Percentiles rank a stretch among this genome's conserved stretches.
Conservation (phyloP, 2,888 invertebrate genomes). For the Mystacides longicornis region DNA sequence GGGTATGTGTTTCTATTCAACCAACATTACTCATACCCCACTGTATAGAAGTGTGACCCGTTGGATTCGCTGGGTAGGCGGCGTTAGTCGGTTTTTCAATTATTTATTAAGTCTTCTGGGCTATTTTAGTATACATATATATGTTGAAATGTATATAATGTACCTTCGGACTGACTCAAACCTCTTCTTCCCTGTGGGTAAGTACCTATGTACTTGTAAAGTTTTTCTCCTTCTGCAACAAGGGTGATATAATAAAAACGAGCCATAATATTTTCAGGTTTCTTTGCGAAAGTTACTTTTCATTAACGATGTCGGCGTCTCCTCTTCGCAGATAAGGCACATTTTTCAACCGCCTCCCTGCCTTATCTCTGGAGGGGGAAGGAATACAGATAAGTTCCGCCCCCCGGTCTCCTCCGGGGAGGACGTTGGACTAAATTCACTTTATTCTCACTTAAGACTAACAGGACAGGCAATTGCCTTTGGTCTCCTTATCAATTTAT, state of each 20-base stretch:
- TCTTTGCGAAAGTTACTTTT: conserved; percentile 7
- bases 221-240: not conserved
- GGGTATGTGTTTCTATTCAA: too few species aligned
- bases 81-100: too few species aligned
- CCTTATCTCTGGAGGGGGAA: not conserved
- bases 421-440: not conserved
- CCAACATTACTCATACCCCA: too few species aligned
- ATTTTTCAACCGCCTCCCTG: conserved; percentile 5
- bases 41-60: too few species aligned
- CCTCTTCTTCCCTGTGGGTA: too few species aligned
- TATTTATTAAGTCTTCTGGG: not conserved
- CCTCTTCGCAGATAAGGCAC: conserved; percentile 7
- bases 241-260: conserved; percentile 2
- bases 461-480: conserved; percentile 1
- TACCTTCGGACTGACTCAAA: too few species aligned
- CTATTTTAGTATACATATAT: not conserved
- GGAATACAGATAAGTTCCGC: not conserved
- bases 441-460: conserved; percentile 3
- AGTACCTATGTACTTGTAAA: conserved; percentile 1
- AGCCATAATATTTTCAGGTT: conserved; percentile 6
- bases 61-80: too few species aligned
- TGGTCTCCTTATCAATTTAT: not conserved
- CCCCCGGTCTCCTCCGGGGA: not conserved
- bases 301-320: conserved; percentile 9
- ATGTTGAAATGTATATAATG: not conserved